A percentile compares a stretch with the other conserved stretches of the same genome.
phyloP scores from a whole-genome alignment of 2,113 vertebrate genomes.

The Microcebus murinus region DNA sequence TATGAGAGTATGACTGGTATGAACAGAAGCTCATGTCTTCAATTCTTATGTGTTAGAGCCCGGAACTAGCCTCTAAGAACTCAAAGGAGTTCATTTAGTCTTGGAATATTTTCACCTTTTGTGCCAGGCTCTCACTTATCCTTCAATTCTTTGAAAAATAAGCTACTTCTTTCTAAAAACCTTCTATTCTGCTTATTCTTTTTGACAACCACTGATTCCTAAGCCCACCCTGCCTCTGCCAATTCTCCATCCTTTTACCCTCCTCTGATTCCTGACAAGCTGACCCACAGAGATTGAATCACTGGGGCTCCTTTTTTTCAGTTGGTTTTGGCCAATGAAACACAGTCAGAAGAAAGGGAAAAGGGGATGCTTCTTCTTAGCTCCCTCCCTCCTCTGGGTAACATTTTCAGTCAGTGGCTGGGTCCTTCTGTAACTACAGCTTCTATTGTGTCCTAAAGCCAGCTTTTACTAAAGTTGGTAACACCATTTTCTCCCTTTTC shows the following conservation, averaged over 20 bases:
- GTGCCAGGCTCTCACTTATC: background rate
- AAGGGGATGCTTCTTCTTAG: background rate
- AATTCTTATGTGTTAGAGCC: background rate
- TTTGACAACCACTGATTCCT: background rate
- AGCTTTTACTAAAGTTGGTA: background rate
- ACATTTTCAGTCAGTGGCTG: background rate
- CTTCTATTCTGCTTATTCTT: background rate
- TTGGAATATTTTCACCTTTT: background rate
- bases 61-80: background rate
- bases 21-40: background rate
- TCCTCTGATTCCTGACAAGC: background rate
- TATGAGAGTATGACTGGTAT: background rate
- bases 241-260: background rate
- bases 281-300: background rate
- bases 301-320: background rate
- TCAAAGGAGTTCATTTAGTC: background rate
- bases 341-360: background rate
- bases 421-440: background rate
- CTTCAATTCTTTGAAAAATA: background rate
- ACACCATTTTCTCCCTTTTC: conserved; percentile 5
- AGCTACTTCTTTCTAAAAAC: background rate
- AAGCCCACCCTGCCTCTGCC: background rate
- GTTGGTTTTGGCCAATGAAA: background rate
- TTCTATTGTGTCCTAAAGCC: background rate
- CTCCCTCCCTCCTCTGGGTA: background rate